These are phyloP conservation scores for Dasyornis broadbenti DNA, from an alignment of 2,113 vertebrate genomes.

Conservation along the genomic window DNA sequence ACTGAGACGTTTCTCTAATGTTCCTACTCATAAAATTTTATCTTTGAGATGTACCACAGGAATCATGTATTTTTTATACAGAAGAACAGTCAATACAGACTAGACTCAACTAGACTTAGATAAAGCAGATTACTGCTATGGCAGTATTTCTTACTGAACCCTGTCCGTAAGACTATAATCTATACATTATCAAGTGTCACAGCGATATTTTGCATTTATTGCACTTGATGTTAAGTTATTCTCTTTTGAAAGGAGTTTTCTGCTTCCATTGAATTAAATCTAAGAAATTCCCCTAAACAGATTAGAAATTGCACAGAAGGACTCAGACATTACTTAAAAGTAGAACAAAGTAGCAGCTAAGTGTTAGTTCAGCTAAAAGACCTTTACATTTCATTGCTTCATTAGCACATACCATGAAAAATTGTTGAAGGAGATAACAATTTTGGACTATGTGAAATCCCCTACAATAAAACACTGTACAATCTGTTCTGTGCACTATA, in stretches of 20 bases:
- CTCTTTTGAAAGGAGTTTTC: conserved; percentile 16
- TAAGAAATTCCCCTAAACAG: conserved; percentile 32
- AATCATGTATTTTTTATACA: not conserved
- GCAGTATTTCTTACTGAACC: not conserved
- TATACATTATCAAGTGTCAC: not conserved
- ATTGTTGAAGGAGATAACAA: conserved; percentile 40
- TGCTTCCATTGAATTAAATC: conserved; percentile 2
- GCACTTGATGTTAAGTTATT: conserved; percentile 13
- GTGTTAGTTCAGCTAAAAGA: conserved; percentile 42
- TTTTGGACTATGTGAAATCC: conserved; percentile 38
- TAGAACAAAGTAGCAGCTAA: conserved; percentile 31
- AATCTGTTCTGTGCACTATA: conserved; percentile 17
- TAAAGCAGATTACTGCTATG: not conserved
- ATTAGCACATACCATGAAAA: conserved; percentile 54
- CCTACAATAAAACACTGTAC: conserved; percentile 43
- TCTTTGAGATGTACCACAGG: not conserved
- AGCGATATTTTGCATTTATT: conserved; percentile 10
- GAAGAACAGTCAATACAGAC: not conserved
- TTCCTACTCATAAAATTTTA: not conserved
- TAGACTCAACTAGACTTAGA: not conserved
- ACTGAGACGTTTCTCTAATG: not conserved
- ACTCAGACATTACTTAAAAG: conserved; percentile 41
- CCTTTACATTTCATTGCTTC: conserved; percentile 52
- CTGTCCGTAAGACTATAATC: not conserved
- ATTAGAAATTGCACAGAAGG: conserved; percentile 46